These are phyloP conservation scores for Neodiprion pinetum DNA, from an alignment of 1,140 invertebrate species.

Conservation along the genomic window DNA sequence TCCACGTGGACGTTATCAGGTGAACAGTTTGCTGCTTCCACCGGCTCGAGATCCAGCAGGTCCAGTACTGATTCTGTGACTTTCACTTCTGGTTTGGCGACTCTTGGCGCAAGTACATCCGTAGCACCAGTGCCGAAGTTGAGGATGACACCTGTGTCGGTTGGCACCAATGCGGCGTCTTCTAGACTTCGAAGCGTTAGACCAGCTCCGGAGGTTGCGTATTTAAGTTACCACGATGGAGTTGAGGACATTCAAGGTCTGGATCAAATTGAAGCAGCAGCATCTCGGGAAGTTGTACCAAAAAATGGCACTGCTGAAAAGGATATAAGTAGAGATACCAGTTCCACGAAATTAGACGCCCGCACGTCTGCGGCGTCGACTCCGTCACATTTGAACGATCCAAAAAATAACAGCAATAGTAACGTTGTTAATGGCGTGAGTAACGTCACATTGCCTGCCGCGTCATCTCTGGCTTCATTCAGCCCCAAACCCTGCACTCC, in stretches of 20 bases:
- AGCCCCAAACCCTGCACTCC: background rate
- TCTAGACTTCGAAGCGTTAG: background rate
- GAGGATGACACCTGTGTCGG: background rate
- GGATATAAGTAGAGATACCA: background rate
- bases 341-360: background rate
- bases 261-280: background rate
- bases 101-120: background rate
- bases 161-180: background rate
- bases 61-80: no score
- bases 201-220: no score
- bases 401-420: no score
- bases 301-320: background rate
- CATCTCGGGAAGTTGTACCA: background rate
- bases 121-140: no score
- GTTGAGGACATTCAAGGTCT: background rate
- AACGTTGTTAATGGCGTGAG: no score
- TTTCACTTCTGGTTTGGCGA: background rate
- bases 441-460: background rate
- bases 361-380: background rate
- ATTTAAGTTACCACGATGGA: background rate
- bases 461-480: background rate
- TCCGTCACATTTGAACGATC: no score
- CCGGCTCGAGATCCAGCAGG: no score
- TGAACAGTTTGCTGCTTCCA: no score
- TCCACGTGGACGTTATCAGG: background rate